phyloP scores from a whole-genome alignment of 2,888 invertebrate genomes.

The Tinea semifulvella region DNA sequence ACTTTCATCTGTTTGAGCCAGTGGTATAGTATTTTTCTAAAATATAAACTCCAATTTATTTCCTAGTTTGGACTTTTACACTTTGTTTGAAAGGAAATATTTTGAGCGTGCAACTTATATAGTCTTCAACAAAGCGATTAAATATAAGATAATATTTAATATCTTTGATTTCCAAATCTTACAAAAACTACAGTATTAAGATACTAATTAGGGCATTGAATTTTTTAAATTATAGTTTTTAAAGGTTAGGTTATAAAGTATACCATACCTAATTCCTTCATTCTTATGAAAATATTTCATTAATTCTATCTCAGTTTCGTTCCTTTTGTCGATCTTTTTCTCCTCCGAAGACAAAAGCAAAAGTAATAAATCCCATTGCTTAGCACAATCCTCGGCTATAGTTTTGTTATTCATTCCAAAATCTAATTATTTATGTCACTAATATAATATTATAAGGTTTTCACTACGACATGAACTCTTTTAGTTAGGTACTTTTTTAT shows the following conservation, averaged over 20 bases:
- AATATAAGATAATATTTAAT: too few species aligned
- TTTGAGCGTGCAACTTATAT: neutral
- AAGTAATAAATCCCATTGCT: constrained; percentile 54
- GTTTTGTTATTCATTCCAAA: constrained; percentile 30
- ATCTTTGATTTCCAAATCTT: too few species aligned
- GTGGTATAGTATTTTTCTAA: constrained; percentile 32
- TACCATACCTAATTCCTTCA: constrained; percentile 39
- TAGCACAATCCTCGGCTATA: constrained; percentile 44
- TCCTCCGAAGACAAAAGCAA: constrained; percentile 50
- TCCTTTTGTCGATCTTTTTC: constrained; percentile 48
- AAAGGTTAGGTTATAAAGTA: neutral
- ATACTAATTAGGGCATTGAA: too few species aligned
- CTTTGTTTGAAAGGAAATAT: neutral
- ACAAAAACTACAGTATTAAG: too few species aligned
- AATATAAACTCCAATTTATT: neutral
- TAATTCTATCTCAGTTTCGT: constrained; percentile 45
- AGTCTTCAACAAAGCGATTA: neutral
- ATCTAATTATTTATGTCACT: too few species aligned
- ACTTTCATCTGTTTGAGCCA: constrained; percentile 47
- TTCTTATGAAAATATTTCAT: constrained; percentile 49
- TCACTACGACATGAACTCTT: too few species aligned
- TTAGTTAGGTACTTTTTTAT: too few species aligned
- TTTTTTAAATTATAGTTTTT: too few species aligned
- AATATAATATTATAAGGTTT: too few species aligned
- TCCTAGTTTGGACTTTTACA: neutral